Conservation (phyloP, 2,797 vertebrate species). For the Xenops minutus region DNA sequence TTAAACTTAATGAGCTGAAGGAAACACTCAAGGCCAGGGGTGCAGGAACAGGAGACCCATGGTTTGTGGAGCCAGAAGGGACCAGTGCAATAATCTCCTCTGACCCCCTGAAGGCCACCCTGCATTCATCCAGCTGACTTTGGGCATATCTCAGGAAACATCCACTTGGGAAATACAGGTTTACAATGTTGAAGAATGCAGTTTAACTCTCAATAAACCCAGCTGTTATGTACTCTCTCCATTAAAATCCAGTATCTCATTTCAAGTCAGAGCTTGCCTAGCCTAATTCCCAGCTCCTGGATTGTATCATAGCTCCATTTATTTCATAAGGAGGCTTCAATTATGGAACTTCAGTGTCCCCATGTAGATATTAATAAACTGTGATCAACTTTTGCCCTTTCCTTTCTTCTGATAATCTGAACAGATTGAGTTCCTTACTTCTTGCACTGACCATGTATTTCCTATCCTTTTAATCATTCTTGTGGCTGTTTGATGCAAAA, state of each 20-base stretch:
- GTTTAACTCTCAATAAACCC: not conserved
- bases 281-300: not conserved
- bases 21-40: conserved; percentile 48
- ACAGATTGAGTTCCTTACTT: not conserved
- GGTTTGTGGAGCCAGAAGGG: not conserved
- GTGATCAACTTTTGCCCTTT: not conserved
- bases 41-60: not conserved
- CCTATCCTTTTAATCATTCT: not conserved
- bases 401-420: not conserved
- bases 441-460: not conserved
- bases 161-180: not conserved
- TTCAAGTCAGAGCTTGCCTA: not conserved
- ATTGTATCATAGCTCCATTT: not conserved
- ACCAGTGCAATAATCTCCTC: not conserved
- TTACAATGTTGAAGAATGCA: rapidly evolving
- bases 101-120: not conserved
- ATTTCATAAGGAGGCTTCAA: not conserved
- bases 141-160: not conserved
- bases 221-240: conserved; percentile 16
- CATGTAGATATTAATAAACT: not conserved
- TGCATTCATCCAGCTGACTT: not conserved
- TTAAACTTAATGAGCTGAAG: conserved; percentile 62
- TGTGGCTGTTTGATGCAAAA: not conserved
- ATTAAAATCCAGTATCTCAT: conserved; percentile 3
- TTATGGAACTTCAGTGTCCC: not conserved